A percentile compares a stretch with the other conserved stretches of the same genome.
Conservation (phyloP, 2,113 vertebrate species). For the Tinamus guttatus region DNA sequence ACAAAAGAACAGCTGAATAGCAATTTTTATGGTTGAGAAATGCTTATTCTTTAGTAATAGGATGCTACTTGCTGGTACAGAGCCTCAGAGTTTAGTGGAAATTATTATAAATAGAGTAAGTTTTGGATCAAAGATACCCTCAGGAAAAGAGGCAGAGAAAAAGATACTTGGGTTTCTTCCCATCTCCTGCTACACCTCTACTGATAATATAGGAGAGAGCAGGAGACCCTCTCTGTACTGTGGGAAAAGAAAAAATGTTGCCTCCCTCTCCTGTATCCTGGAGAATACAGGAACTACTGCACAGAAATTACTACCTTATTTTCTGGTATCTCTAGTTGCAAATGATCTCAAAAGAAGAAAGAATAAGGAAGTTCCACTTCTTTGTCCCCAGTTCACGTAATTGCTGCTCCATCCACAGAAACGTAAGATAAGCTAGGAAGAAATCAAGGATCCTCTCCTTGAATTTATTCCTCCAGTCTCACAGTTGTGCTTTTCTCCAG, state of each 20-base stretch:
- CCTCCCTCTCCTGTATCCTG: neutral
- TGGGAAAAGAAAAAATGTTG: neutral
- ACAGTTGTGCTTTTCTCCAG: neutral
- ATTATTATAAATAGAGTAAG: constrained; percentile 1
- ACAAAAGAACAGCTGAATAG: constrained; percentile 64
- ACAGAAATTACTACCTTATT: constrained; percentile 32
- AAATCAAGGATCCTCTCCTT: neutral
- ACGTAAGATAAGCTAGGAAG: neutral
- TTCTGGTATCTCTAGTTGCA: neutral
- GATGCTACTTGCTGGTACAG: neutral
- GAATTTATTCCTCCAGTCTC: neutral
- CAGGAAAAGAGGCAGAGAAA: neutral
- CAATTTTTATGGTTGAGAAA: constrained; percentile 47
- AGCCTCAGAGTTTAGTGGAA: constrained; percentile 6
- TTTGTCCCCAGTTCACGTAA: neutral
- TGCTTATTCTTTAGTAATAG: constrained; percentile 30
- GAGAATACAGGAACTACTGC: neutral
- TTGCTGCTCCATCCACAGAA: neutral
- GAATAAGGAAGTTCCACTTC: neutral
- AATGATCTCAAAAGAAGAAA: neutral
- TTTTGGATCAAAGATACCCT: constrained; percentile 7
- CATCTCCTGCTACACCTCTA: neutral
- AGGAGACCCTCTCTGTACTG: neutral
- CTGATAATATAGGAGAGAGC: neutral
- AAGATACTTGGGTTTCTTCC: neutral